Percentiles rank a stretch among this genome's conserved stretches.
Evolutionary conservation across 2,113 vertebrate genomes (phyloP).

Genomic region (Rhegmatorhina hoffmannsi): DNA sequence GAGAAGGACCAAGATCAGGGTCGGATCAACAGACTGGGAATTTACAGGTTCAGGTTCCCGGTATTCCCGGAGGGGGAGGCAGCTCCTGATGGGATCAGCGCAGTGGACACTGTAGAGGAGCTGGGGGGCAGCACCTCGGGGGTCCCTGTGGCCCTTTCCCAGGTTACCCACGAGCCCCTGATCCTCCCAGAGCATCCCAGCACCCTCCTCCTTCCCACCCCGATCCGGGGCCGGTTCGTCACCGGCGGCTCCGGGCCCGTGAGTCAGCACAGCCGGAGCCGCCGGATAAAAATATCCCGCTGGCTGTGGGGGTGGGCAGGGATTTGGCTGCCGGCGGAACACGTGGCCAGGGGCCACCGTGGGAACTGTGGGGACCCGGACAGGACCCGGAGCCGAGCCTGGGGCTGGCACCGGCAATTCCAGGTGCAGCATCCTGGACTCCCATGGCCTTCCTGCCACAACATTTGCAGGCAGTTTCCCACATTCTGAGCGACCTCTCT

Average conservation of each 20-base stretch:
- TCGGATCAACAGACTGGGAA: background rate
- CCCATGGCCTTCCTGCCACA: background rate
- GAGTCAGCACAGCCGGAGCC: slow-evolving; percentile 15
- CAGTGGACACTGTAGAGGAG: background rate
- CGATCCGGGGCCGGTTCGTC: background rate
- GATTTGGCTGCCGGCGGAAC: background rate
- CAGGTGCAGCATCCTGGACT: accelerated
- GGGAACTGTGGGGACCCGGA: background rate
- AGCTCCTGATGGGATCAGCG: background rate
- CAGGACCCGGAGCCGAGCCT: background rate
- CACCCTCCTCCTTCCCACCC: background rate
- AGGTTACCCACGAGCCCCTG: background rate
- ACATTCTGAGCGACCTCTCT: too few species aligned
- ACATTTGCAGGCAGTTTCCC: background rate
- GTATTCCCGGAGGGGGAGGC: too few species aligned
- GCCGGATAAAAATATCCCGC: background rate
- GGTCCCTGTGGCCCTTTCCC: background rate
- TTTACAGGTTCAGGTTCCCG: background rate
- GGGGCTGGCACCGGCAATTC: accelerated
- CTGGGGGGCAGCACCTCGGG: background rate
- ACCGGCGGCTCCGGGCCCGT: background rate
- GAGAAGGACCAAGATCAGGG: background rate
- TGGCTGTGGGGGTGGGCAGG: background rate
- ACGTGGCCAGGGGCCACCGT: background rate
- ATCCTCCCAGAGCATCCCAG: background rate